These are phyloP conservation scores for Pentamera pediparva DNA, from an alignment of 53 echinoderm and acorn worm genomes.

Conservation along the genomic window DNA sequence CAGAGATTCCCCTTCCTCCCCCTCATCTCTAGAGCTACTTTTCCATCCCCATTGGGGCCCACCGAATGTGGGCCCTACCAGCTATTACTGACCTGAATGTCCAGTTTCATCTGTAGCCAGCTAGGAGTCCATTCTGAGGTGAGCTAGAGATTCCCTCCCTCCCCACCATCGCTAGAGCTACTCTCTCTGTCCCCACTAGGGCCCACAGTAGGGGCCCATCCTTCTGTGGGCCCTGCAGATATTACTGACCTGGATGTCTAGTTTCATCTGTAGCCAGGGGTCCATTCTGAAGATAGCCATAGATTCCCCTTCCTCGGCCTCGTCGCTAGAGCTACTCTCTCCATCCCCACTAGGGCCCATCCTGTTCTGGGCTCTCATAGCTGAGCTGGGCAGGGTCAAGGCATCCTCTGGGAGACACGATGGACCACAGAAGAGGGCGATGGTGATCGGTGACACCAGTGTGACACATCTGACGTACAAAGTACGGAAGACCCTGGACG, in stretches of 20 bases:
- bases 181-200: conserved; percentile 50
- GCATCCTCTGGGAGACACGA: conserved; percentile 87
- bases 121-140: too few species aligned
- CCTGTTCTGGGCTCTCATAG: conserved; percentile 18
- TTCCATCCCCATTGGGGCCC: conserved; percentile 52
- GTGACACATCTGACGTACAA: conserved; percentile 85
- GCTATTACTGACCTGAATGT: too few species aligned
- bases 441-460: conserved; percentile 68
- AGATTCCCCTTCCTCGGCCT: conserved; percentile 5
- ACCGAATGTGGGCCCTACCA: conserved; percentile 19
- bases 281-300: conserved; percentile 82
- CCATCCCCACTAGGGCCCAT: conserved; percentile 58
- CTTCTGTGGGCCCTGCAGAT: background rate
- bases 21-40: too few species aligned
- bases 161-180: conserved; percentile 74
- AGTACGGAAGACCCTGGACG: conserved; percentile 44
- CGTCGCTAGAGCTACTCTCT: conserved; percentile 62
- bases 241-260: conserved; percentile 63
- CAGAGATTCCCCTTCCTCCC: too few species aligned
- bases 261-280: conserved; percentile 77
- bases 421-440: conserved; percentile 87
- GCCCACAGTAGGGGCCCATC: conserved; percentile 4
- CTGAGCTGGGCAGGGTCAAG: conserved; percentile 60
- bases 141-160: too few species aligned
- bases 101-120: too few species aligned